Percentiles rank a stretch among this genome's conserved stretches.
These are phyloP conservation scores for Tenebrio molitor DNA, from an alignment of 1,140 invertebrate species.

Conservation along the genomic window DNA sequence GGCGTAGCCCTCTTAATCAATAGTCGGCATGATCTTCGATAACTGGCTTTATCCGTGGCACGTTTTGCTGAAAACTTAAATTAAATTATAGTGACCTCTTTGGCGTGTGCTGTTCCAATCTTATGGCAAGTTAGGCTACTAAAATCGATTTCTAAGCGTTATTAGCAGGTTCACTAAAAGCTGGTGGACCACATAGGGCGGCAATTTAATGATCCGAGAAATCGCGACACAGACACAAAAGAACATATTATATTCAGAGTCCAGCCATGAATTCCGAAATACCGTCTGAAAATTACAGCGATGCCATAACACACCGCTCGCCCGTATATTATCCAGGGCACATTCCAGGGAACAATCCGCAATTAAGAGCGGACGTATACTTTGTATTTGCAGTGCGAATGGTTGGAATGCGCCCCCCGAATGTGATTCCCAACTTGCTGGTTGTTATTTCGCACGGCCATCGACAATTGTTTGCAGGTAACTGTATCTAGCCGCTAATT, in stretches of 20 bases:
- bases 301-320: conserved; percentile 47
- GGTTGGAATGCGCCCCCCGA: conserved; percentile 27
- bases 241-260: conserved; percentile 53
- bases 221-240: conserved; percentile 50
- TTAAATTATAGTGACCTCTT: conserved; percentile 43
- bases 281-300: conserved; percentile 50
- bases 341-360: conserved; percentile 49
- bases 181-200: conserved; percentile 36
- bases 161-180: conserved; percentile 45
- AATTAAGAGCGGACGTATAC: conserved; percentile 47
- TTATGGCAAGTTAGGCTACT: conserved; percentile 15
- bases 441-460: conserved; percentile 36
- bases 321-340: conserved; percentile 48
- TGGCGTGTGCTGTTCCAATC: conserved; percentile 36
- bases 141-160: conserved; percentile 46
- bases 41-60: conserved; percentile 11
- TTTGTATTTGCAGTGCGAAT: conserved; percentile 40
- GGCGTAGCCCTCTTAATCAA: conserved; percentile 34
- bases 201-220: conserved; percentile 52
- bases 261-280: conserved; percentile 51
- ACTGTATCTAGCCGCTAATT: conserved; percentile 35
- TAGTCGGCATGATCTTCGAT: neutral
- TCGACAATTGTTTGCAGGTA: conserved; percentile 37
- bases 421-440: conserved; percentile 23
- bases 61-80: conserved; percentile 33